Conservation (phyloP, 2,113 vertebrate genomes). For the Ceyx melanurus region DNA sequence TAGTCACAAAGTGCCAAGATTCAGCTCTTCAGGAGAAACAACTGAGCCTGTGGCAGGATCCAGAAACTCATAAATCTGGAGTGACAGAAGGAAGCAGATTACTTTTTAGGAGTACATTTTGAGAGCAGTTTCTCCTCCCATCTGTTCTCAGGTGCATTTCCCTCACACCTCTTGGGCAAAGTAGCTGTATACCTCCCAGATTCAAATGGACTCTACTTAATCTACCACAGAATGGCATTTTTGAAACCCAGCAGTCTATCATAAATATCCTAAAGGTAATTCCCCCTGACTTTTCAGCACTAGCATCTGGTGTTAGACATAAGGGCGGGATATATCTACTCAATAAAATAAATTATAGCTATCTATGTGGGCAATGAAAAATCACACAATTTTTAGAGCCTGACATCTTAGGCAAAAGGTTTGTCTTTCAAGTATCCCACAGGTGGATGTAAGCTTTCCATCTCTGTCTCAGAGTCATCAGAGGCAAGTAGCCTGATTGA, state of each 20-base stretch:
- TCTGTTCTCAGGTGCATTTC: neutral
- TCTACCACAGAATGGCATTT: neutral
- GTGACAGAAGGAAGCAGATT: constrained; percentile 4
- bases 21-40: neutral
- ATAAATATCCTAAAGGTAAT: neutral
- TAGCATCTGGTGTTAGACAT: neutral
- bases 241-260: neutral
- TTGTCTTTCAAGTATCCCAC: neutral
- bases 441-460: neutral
- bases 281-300: neutral
- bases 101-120: neutral
- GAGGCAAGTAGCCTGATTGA: neutral
- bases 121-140: neutral
- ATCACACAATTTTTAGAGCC: neutral
- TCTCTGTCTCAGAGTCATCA: neutral
- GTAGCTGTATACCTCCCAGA: neutral
- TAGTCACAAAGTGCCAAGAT: neutral
- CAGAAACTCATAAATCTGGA: neutral
- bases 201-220: neutral
- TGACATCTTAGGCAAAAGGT: neutral
- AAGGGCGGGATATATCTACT: neutral
- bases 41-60: neutral
- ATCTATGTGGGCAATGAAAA: neutral
- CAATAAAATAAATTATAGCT: neutral
- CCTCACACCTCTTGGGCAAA: neutral